These are phyloP conservation scores for Salminus brasiliensis DNA, from an alignment of 2,113 vertebrate genomes.

Conservation along the genomic window DNA sequence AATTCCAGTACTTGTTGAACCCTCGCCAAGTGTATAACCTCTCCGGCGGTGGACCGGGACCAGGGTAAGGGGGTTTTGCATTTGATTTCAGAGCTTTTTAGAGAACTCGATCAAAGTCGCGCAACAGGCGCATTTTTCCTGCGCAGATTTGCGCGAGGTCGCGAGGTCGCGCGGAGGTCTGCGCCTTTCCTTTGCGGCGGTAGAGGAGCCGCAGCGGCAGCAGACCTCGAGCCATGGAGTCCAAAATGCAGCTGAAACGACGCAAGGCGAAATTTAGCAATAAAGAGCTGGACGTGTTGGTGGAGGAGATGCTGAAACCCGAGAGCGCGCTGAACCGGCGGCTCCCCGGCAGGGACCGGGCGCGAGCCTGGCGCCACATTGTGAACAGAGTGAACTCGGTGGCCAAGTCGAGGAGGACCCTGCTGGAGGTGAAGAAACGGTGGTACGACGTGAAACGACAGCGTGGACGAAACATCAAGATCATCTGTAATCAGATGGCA, in stretches of 20 bases:
- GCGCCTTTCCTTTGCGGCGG: too few species aligned
- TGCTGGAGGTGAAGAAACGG: neutral
- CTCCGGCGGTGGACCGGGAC: conserved; percentile 81
- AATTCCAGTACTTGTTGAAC: conserved; percentile 90
- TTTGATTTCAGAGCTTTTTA: neutral
- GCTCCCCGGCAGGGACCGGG: too few species aligned
- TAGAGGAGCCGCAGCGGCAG: too few species aligned
- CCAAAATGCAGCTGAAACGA: too few species aligned
- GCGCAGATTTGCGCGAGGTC: too few species aligned
- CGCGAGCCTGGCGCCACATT: neutral
- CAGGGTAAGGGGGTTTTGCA: conserved; percentile 72
- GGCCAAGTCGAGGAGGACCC: neutral
- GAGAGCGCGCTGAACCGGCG: neutral
- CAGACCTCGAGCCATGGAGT: too few species aligned
- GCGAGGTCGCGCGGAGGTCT: too few species aligned
- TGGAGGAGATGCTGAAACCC: neutral
- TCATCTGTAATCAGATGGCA: neutral
- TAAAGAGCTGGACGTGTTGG: neutral
- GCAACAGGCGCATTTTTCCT: too few species aligned
- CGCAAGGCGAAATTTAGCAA: neutral
- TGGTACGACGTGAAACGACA: neutral
- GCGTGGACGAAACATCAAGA: neutral
- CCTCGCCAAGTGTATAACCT: conserved; percentile 91
- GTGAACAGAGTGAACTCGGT: neutral
- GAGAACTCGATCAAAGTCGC: neutral